Conservation (phyloP, 2,888 invertebrate genomes). For the Chrysopilus asiliformis region DNA sequence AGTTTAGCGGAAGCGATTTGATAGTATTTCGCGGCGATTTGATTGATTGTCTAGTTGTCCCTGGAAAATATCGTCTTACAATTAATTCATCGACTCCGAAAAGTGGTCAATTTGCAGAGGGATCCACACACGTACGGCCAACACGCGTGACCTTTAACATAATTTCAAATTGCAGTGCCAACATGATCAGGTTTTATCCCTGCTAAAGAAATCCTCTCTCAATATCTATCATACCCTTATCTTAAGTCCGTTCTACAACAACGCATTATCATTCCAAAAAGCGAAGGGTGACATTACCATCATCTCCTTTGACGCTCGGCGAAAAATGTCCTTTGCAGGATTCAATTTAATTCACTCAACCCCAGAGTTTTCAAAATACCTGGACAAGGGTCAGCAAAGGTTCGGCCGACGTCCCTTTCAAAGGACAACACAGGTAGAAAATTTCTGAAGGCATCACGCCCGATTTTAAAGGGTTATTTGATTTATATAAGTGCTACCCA, state of each 20-base stretch:
- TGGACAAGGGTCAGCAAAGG: conserved; percentile 17
- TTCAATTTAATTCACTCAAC: conserved; percentile 13
- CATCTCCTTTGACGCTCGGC: too few relatives aligned
- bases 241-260: background rate
- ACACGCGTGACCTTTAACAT: conserved; percentile 15
- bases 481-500: too few relatives aligned
- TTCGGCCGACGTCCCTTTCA: conserved; percentile 1
- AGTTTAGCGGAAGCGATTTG: too few relatives aligned
- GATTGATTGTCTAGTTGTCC: background rate
- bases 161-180: conserved; percentile 12
- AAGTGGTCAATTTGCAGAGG: too few relatives aligned
- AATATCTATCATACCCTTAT: background rate
- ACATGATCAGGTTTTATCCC: conserved; percentile 7
- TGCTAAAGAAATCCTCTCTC: background rate
- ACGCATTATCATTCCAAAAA: background rate
- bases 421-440: conserved; percentile 3
- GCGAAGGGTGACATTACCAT: conserved; percentile 1
- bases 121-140: conserved; percentile 3
- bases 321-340: too few relatives aligned
- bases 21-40: background rate
- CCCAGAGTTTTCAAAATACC: conserved; percentile 17
- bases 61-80: too few relatives aligned
- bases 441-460: conserved; percentile 8
- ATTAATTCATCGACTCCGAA: too few relatives aligned
- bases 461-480: conserved; percentile 12